Conservation (phyloP, 2,113 vertebrate species). For the Sorex fumeus region DNA sequence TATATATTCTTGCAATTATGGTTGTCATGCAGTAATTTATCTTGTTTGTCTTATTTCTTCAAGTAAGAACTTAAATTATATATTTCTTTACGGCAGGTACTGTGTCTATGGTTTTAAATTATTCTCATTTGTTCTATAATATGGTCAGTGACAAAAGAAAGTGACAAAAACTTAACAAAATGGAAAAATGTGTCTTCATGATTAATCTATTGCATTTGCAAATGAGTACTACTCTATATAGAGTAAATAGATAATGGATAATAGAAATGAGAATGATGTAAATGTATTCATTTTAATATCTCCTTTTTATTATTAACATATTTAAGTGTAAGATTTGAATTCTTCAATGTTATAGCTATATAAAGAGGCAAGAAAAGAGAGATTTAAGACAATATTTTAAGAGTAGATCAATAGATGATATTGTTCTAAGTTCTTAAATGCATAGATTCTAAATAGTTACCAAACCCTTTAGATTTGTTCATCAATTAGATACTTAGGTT, state of each 20-base stretch:
- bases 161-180: conserved; percentile 78
- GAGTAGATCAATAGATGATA: conserved; percentile 86
- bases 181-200: conserved; percentile 75
- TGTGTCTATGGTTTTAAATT: conserved; percentile 68
- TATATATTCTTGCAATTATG: conserved; percentile 38
- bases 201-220: conserved; percentile 73
- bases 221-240: conserved; percentile 54
- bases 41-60: conserved; percentile 59
- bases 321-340: conserved; percentile 57
- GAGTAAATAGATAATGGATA: conserved; percentile 75
- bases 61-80: conserved; percentile 65
- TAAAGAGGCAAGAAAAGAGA: conserved; percentile 23
- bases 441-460: conserved; percentile 84
- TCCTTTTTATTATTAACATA: conserved; percentile 74
- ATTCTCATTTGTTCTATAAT: conserved; percentile 67
- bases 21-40: conserved; percentile 61
- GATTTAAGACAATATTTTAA: conserved; percentile 60
- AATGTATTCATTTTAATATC: conserved; percentile 70
- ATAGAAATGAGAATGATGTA: conserved; percentile 54
- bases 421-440: conserved; percentile 85
- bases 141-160: conserved; percentile 70
- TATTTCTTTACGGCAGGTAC: conserved; percentile 60
- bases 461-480: conserved; percentile 81
- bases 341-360: conserved; percentile 34
- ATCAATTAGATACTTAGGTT: conserved; percentile 82